Base-by-base conservation (phyloP, 2,888 invertebrate genomes). In the Diloba caeruleocephala region DNA sequence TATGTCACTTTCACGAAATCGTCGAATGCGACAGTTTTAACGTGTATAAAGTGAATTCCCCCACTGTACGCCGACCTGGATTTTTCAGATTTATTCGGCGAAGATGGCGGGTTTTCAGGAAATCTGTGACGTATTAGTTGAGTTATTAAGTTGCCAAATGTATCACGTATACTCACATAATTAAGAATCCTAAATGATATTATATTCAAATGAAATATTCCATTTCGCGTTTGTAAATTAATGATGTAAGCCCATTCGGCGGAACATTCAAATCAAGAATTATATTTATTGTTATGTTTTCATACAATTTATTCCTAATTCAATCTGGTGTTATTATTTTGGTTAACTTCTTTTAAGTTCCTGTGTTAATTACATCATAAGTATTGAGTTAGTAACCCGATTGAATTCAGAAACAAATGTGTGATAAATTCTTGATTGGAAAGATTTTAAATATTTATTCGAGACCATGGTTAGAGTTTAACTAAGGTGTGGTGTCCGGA, bases 31-130 rank as follows among this genome's bases (percentile, higher is more conserved):
- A 55, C 54, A 61, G 31, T 75, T 64, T 71, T 67, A 67, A 64
- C 49, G 39, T 42, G 45, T 53, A 60, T 63, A 58, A 61, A 65
- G 66, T 69, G 68, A 58, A 76, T 62, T 62, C 56, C 49, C 37
- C 56, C 61, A 65, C 52, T 60, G 56, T 73, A 69, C 60, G 49
- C 54, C 76, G 77, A 79, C 78, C 79, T 49, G 65, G 15, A 61
- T 78, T 72, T 76, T 76, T 74, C 59, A 52, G 34, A 66, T 71
- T 65, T 60, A 73, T 68, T 68, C 42, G 36, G 25, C 23, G 28
- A 32, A 43, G 39, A 48, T 53, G 45, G 42, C 50, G 33, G 56
- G 55, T 68, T 79, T 75, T 66, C 71, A 56, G 70, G 76, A 76
- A 68, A 51, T 46, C 38, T 28, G 49, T 77, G 74, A 75, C 65